Evolutionary conservation across 1,140 invertebrate genomes (phyloP).

Genomic region (Ceratosolen solmsi): DNA sequence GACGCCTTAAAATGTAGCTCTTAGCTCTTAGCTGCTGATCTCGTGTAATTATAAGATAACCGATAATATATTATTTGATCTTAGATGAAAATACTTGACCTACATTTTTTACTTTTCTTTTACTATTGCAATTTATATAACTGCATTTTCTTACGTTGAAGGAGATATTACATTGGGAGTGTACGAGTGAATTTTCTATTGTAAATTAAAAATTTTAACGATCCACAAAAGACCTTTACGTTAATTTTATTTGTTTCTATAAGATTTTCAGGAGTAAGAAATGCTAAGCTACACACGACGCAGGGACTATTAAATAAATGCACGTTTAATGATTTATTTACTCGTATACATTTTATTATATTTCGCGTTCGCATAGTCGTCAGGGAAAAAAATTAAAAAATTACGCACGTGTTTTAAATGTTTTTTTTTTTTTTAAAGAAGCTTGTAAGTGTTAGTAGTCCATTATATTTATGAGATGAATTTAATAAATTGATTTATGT

Average conservation of each 20-base stretch:
- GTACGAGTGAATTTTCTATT: not conserved
- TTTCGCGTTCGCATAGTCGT: too few relatives aligned
- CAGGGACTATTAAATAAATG: not conserved
- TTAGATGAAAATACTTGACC: constrained; percentile 34
- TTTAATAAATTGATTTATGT: too few relatives aligned
- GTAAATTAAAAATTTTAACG: not conserved
- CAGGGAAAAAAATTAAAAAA: too few relatives aligned
- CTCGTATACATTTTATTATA: not conserved
- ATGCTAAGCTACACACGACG: too few relatives aligned
- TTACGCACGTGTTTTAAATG: too few relatives aligned
- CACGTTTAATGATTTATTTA: not conserved
- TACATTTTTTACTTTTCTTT: constrained; percentile 34
- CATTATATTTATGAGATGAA: too few relatives aligned
- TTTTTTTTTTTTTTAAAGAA: too few relatives aligned
- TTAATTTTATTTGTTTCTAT: not conserved
- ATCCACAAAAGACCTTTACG: not conserved
- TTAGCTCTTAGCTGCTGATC: not conserved
- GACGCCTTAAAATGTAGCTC: not conserved
- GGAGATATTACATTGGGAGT: constrained; percentile 39
- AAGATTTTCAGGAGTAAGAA: not conserved
- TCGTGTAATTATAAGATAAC: not conserved
- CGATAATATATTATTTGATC: constrained; percentile 2
- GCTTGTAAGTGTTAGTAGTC: too few relatives aligned
- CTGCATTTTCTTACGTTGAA: constrained; percentile 34
- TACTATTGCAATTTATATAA: constrained; percentile 46